Evolutionary conservation across 2,888 invertebrate species (phyloP).

Genomic region (Thysanoteuthis rhombus): DNA sequence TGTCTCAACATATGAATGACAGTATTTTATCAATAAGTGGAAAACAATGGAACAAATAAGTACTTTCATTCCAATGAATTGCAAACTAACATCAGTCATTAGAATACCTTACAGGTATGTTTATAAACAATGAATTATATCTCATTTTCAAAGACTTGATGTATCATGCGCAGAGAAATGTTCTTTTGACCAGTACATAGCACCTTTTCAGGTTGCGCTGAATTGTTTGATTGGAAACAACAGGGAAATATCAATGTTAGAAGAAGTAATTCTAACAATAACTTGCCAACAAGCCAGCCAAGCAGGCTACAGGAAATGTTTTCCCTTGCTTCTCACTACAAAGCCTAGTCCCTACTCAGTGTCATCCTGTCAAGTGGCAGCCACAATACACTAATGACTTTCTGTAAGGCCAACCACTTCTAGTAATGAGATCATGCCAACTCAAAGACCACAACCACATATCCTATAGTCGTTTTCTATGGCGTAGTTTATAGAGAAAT

Average conservation of each 20-base stretch:
- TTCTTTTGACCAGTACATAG: no score
- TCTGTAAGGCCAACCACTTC: background rate
- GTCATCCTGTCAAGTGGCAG: background rate
- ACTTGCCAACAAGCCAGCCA: background rate
- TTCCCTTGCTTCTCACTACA: background rate
- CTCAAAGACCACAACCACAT: background rate
- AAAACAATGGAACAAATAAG: no score
- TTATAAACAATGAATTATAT: no score
- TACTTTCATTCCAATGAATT: no score
- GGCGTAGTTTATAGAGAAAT: background rate
- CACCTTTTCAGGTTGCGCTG: background rate
- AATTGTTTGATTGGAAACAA: background rate
- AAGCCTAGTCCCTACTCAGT: background rate
- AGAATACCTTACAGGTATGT: no score
- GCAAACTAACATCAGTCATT: no score
- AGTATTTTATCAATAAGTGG: no score
- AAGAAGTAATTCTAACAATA: background rate
- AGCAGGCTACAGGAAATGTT: background rate
- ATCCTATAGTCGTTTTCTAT: background rate
- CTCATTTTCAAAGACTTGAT: no score
- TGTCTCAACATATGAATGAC: no score
- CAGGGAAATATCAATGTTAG: no score
- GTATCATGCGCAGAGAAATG: no score
- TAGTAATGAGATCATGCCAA: background rate
- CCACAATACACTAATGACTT: background rate